phyloP scores from a whole-genome alignment of 1,140 invertebrate species.

The Choristoneura fumiferana region DNA sequence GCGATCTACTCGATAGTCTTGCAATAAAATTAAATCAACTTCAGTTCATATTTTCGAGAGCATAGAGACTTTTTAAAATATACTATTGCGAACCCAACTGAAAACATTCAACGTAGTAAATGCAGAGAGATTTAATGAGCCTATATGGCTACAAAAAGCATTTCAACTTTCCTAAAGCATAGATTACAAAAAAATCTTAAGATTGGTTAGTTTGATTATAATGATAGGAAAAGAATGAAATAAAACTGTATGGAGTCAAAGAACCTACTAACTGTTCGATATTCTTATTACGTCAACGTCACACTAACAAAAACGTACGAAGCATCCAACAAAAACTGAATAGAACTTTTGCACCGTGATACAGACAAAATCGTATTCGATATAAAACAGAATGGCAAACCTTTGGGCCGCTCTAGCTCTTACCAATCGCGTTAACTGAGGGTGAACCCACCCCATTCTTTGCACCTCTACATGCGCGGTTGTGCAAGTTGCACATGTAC shows the following conservation, averaged over 20 bases:
- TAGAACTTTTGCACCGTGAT: not conserved
- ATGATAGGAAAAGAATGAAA: no score
- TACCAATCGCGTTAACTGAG: conserved; percentile 45
- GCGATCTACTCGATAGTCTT: conserved; percentile 27
- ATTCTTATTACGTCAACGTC: not conserved
- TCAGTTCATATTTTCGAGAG: no score
- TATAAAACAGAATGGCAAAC: conserved; percentile 27
- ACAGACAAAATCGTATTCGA: not conserved
- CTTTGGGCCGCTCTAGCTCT: conserved; percentile 50
- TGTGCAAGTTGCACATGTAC: no score
- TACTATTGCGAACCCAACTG: no score
- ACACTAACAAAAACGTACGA: conserved; percentile 1
- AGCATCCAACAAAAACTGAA: conserved; percentile 19
- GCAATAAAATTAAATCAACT: no score
- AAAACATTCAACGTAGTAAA: no score
- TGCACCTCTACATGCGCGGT: conserved; percentile 41
- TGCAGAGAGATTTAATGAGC: no score
- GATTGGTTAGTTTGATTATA: no score
- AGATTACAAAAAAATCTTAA: no score
- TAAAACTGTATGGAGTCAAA: not conserved
- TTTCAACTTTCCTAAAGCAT: no score
- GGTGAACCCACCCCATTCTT: conserved; percentile 40
- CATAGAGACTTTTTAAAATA: no score
- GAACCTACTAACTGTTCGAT: not conserved
- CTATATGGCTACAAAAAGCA: no score